Evolutionary conservation across 2,797 vertebrate genomes (phyloP), one percentile per base, ranked within the genome.

Genomic region (Bufotes viridis): DNA sequence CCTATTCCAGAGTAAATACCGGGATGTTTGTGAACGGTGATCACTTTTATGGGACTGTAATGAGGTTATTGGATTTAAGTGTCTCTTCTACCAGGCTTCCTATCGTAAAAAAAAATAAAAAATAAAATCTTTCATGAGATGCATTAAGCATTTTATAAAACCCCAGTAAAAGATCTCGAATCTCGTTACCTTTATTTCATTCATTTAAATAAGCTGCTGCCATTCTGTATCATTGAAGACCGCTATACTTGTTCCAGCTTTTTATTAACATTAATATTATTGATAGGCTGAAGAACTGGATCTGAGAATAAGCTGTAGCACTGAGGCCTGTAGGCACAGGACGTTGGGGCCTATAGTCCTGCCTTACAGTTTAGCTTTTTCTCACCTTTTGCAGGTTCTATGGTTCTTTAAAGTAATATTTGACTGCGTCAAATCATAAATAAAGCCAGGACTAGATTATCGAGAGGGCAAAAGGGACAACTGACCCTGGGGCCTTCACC

Each of bases 11-110:
- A 83, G 63, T 79, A 87, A 88, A 75, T 75, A 65, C 63, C 53
- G 17, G 51, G 49, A 65, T 81, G 70, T 85, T 85, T 85, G 58
- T 61, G 17, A 58, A 61, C 42, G 14, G 65, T 67, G 86, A 76
- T 72, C 60, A 72, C 17, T 70, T 86, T 87, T 86, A 86, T 83
- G 65, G 29, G 55, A 60, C 53, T 58, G 67, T 89, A 86, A 86
- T 49, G 63, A 72, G 53, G 42, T 86, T 83, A 78, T 87, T 57
- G 55, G 60, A 87, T 86, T 86, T 24, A 88, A 74, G 74, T 80
- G 53, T 80, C 76, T 84, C 75, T 81, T 8, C 14, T 80, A 29
- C 34, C 79, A 65, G 29, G 51, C 49, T 63, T 80, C 49, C 24
- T 18, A 80, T 42, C 22, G 60, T 14, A 49, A 65, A 81, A 81